These are phyloP conservation scores for Odontomachus brunneus DNA, from an alignment of 1,140 invertebrate genomes.

Conservation along the genomic window DNA sequence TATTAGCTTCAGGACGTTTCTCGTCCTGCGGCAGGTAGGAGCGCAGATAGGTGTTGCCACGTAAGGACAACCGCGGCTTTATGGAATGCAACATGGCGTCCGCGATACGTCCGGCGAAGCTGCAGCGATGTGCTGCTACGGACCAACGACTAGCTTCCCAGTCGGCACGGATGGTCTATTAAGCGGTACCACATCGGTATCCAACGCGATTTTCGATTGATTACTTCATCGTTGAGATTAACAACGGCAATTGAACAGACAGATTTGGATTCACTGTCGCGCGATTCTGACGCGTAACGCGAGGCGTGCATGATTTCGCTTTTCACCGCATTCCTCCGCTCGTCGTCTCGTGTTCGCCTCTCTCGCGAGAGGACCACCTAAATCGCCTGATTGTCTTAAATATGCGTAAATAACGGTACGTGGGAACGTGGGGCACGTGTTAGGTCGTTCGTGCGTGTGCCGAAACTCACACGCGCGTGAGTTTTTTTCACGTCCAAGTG, in stretches of 20 bases:
- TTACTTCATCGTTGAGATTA: neutral
- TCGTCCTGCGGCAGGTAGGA: slow-evolving; percentile 47
- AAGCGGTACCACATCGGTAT: neutral
- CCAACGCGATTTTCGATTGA: slow-evolving; percentile 21
- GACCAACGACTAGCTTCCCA: slow-evolving; percentile 7
- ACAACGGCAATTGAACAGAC: neutral
- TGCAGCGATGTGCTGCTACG: slow-evolving; percentile 63
- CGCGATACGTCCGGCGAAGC: slow-evolving; percentile 63
- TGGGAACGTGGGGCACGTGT: slow-evolving; percentile 25
- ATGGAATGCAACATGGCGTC: slow-evolving; percentile 73
- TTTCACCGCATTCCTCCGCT: neutral
- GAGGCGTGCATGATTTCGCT: neutral
- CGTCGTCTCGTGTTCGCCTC: neutral
- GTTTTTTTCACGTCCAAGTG: slow-evolving; percentile 53
- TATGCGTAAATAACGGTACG: slow-evolving; percentile 56
- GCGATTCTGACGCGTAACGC: no score
- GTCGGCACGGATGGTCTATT: slow-evolving; percentile 41
- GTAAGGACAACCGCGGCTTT: slow-evolving; percentile 70
- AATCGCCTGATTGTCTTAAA: slow-evolving; percentile 12
- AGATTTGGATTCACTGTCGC: no score
- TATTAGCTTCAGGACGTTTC: slow-evolving; percentile 23
- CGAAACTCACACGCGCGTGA: slow-evolving; percentile 39
- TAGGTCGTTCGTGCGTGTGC: neutral
- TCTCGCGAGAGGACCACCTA: neutral
- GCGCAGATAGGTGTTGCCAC: slow-evolving; percentile 69